Evolutionary conservation across 2,888 invertebrate genomes (phyloP), one percentile per base, ranked within the genome.

Genomic region (Phragmatobia fuliginosa): DNA sequence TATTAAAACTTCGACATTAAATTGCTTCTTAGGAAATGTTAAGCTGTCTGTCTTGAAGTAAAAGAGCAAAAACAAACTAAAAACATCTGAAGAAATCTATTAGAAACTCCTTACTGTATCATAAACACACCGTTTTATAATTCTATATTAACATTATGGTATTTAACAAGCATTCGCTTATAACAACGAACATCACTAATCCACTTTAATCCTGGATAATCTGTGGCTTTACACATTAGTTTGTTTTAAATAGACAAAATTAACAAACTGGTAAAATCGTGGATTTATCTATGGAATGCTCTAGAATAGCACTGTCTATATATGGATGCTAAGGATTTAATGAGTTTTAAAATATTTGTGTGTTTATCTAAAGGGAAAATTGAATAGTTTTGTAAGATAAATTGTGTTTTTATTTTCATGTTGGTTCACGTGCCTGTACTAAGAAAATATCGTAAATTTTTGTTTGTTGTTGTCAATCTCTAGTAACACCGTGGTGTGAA

Each of bases 191-290:
- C 33, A n/a, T 18, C 38, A 21, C 28, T 68, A 72, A 68, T 66
- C 61, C 38, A 1, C 31, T 49, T 56, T 72, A 68, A 72, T 72
- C 71, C 65, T 31, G 6, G 18, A 36, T 72, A 72, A 72, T 68
- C 68, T 62, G 59, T 61, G 66, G 66, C 45, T 68, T 68, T 72
- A 62, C 71, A 25, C 66, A 28, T 59, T 56, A 73, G 75, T 81
- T 78, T 78, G 74, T 81, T 81, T 79, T 76, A 81, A 81, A 79
- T 78, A 78, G 77, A 75, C 72, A 69, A 73, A 80, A 80, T 68
- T 76, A 81, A 81, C 78, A 80, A 81, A 81, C 80, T 72, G 14
- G 58, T 67, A 65, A n/a, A 68, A 66, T 63, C 73, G 33, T 62
- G 77, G 81, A 81, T 81, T 81, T 75, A 75, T 67, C 60, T 68